Evolutionary conservation across 2,797 vertebrate genomes (phyloP).

Genomic region (Sibirionetta formosa): DNA sequence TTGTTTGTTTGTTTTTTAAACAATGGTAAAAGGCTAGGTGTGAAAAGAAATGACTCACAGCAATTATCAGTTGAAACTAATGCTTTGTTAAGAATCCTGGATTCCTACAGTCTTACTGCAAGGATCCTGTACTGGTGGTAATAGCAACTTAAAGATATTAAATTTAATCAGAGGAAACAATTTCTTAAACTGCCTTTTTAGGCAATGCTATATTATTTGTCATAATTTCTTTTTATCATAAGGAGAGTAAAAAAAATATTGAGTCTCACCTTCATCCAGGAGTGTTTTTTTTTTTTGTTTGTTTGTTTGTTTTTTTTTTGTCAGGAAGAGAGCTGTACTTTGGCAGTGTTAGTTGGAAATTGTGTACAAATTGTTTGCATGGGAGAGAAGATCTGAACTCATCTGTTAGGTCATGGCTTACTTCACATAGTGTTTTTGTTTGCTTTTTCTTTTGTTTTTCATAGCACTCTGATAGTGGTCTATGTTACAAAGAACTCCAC

Average conservation of each 20-base stretch:
- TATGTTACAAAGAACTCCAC: not conserved
- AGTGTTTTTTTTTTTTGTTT: not conserved
- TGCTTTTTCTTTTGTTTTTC: not conserved
- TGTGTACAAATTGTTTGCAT: not conserved
- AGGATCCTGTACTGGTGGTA: not conserved
- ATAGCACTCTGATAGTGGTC: not conserved
- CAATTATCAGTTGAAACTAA: not conserved
- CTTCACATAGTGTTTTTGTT: rapidly evolving
- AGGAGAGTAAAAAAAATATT: not conserved
- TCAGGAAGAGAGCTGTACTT: not conserved
- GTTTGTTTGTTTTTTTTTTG: not conserved
- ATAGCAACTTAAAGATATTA: not conserved
- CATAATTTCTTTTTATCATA: not conserved
- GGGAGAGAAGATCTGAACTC: not conserved
- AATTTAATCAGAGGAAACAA: not conserved
- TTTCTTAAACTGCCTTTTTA: not conserved
- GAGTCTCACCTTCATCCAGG: not conserved
- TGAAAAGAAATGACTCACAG: not conserved
- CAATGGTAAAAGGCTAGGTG: not conserved
- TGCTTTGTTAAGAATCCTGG: not conserved
- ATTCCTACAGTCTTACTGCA: not conserved
- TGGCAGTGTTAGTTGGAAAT: not conserved
- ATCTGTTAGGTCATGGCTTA: not conserved
- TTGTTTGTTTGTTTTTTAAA: not conserved
- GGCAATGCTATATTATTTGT: not conserved